phyloP scores from a whole-genome alignment of 1,140 invertebrate species.

The Periplaneta americana region DNA sequence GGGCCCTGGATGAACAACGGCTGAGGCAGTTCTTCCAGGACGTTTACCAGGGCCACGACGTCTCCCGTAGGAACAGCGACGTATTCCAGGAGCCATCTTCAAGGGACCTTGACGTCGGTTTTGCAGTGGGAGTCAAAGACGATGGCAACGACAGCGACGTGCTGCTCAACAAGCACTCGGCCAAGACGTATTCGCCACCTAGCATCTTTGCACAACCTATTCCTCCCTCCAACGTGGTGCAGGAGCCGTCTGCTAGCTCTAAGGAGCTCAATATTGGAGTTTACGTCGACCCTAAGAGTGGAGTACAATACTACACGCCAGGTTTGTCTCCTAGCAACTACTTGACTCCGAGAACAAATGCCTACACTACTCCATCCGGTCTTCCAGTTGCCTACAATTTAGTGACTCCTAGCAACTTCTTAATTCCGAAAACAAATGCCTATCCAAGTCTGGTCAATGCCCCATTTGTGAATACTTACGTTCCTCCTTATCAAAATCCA shows the following conservation, averaged over 20 bases:
- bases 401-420: background rate
- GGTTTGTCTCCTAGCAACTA: background rate
- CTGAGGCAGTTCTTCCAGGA: background rate
- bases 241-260: background rate
- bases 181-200: background rate
- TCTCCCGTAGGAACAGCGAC: background rate
- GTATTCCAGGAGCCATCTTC: background rate
- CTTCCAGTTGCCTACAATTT: too few relatives aligned
- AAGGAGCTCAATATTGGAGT: background rate
- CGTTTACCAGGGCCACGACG: background rate
- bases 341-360: background rate
- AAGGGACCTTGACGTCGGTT: background rate
- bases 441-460: too few relatives aligned
- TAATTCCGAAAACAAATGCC: background rate
- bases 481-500: too few relatives aligned
- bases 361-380: too few relatives aligned
- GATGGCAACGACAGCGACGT: background rate
- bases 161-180: background rate
- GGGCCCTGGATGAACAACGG: background rate
- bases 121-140: background rate
- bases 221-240: background rate
- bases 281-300: background rate
- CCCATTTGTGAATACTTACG: too few relatives aligned
- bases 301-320: background rate
- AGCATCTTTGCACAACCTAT: background rate